These are phyloP conservation scores for Oryzaephilus surinamensis DNA, from an alignment of 1,140 invertebrate genomes.

Conservation along the genomic window DNA sequence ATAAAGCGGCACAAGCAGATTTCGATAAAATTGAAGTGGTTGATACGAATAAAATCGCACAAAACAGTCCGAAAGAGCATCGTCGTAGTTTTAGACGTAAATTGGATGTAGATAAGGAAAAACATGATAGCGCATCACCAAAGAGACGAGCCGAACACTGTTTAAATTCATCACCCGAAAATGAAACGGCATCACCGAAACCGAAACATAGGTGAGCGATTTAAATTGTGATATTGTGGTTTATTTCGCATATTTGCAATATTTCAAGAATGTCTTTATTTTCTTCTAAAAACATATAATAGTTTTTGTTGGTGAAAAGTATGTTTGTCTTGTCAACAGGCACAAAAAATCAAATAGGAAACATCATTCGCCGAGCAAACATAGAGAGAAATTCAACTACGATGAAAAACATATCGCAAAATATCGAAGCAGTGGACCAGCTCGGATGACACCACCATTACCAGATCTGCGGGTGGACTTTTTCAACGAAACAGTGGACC, in stretches of 20 bases:
- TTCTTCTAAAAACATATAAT: no score
- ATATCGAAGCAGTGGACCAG: slow-evolving; percentile 25
- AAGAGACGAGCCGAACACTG: slow-evolving; percentile 20
- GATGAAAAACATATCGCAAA: slow-evolving; percentile 31
- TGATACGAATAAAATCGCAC: slow-evolving; percentile 4
- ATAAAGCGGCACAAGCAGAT: slow-evolving; percentile 29
- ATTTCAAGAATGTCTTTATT: not conserved
- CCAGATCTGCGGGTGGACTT: slow-evolving; percentile 49
- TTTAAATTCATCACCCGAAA: slow-evolving; percentile 25
- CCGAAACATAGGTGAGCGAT: no score
- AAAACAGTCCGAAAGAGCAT: slow-evolving; percentile 18
- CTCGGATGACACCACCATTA: slow-evolving; percentile 42
- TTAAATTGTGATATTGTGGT: slow-evolving; percentile 6
- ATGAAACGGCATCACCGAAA: slow-evolving; percentile 25
- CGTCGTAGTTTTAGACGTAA: slow-evolving; percentile 19
- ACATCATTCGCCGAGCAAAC: slow-evolving; percentile 24
- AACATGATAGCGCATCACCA: slow-evolving; percentile 21
- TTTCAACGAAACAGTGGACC: slow-evolving; percentile 40
- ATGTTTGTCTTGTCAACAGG: slow-evolving; percentile 14
- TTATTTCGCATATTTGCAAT: not conserved
- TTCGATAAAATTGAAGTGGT: slow-evolving; percentile 28
- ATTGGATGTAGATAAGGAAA: slow-evolving; percentile 22
- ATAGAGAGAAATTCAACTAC: slow-evolving; percentile 37
- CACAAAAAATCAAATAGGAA: slow-evolving; percentile 28
- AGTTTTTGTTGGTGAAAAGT: not conserved